Evolutionary conservation across 2,797 vertebrate species (phyloP).

Genomic region (Melanotaenia parkinsoni): DNA sequence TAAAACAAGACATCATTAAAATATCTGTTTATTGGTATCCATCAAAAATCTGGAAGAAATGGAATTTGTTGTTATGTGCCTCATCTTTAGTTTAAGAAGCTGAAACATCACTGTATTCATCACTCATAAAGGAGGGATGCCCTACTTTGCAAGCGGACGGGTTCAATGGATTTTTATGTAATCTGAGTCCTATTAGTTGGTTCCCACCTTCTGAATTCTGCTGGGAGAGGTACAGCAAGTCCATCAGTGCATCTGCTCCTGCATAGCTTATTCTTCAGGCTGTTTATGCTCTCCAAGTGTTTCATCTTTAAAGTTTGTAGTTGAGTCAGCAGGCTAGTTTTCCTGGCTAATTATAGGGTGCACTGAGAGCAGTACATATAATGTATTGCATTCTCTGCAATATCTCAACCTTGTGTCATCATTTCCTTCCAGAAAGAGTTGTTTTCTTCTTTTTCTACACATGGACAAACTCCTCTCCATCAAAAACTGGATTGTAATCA

Average conservation of each 20-base stretch:
- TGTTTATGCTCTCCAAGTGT: slow-evolving; percentile 8
- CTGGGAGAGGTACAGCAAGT: neutral
- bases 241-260: slow-evolving; percentile 4
- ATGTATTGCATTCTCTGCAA: neutral
- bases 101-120: neutral
- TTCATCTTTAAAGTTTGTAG: slow-evolving; percentile 20
- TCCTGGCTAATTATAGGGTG: slow-evolving; percentile 10
- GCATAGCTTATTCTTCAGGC: neutral
- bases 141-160: neutral
- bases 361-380: slow-evolving; percentile 1
- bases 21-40: neutral
- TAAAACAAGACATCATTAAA: neutral
- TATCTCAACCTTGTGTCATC: neutral
- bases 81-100: neutral
- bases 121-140: neutral
- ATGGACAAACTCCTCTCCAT: too few species aligned
- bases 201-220: neutral
- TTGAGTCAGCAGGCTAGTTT: slow-evolving; percentile 8
- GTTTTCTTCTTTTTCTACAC: neutral
- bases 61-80: neutral
- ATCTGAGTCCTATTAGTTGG: neutral
- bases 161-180: neutral
- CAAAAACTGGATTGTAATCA: too few species aligned
- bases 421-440: neutral
- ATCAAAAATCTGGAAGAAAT: neutral